A percentile compares a stretch with the other conserved stretches of the same genome.
These are phyloP conservation scores for Aleadryas rufinucha DNA, from an alignment of 2,113 vertebrate species.

Conservation along the genomic window DNA sequence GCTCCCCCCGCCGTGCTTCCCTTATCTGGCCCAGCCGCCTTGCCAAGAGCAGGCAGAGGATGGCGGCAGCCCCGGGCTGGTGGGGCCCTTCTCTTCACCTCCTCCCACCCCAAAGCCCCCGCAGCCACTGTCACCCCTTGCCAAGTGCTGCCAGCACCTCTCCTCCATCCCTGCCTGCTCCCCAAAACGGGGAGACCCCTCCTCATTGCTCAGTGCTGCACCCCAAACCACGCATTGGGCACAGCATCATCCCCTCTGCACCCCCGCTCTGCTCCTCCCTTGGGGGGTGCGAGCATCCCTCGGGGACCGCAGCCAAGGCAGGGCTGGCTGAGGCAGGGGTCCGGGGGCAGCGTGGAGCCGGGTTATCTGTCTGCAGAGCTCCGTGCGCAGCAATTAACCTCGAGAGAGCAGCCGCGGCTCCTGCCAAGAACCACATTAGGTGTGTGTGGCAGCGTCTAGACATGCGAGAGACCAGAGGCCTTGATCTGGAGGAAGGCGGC, in stretches of 20 bases:
- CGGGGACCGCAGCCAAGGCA: background rate
- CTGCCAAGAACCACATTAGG: conserved; percentile 68
- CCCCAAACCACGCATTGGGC: background rate
- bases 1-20: background rate
- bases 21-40: conserved; percentile 17
- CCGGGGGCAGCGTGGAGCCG: background rate
- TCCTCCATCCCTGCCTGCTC: background rate
- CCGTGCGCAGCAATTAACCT: conserved; percentile 33
- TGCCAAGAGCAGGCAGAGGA: conserved; percentile 26
- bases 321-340: background rate
- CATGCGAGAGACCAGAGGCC: conserved; percentile 60
- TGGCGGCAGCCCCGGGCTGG: background rate
- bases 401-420: conserved; percentile 38
- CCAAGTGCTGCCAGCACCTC: background rate
- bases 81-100: background rate
- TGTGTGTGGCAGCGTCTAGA: conserved; percentile 66
- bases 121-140: accelerated
- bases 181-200: background rate
- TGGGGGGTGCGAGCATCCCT: background rate
- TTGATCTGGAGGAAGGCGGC: conserved; percentile 42
- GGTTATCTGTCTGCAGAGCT: conserved; percentile 50
- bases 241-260: background rate
- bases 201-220: background rate
- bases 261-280: background rate
- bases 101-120: background rate